Conservation (phyloP, 2,888 invertebrate species). For the Orchesella flavescens region DNA sequence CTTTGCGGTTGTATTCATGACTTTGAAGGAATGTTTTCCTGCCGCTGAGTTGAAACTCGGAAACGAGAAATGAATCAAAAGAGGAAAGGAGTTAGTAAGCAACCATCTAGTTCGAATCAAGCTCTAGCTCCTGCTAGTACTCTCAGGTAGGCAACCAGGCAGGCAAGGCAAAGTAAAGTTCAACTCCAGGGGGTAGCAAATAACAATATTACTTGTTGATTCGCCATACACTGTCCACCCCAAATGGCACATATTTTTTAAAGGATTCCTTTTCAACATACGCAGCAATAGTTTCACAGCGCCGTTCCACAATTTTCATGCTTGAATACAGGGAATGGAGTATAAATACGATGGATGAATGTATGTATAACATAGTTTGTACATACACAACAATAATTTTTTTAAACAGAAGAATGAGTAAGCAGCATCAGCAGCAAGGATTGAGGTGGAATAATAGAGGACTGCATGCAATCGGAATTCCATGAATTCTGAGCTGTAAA, state of each 20-base stretch:
- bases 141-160: slow-evolving; percentile 20
- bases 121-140: slow-evolving; percentile 9
- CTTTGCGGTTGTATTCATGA: not conserved
- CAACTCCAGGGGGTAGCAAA: slow-evolving; percentile 59
- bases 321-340: slow-evolving; percentile 24
- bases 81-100: not conserved
- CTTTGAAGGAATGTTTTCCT: not conserved
- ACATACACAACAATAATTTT: not conserved
- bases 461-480: slow-evolving; percentile 1
- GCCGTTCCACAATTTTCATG: slow-evolving; percentile 47
- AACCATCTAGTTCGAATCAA: no score
- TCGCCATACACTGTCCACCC: slow-evolving; percentile 47
- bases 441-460: not conserved
- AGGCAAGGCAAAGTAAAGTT: slow-evolving; percentile 45
- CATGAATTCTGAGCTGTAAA: slow-evolving; percentile 5
- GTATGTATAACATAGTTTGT: not conserved
- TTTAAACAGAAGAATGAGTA: not conserved
- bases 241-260: slow-evolving; percentile 18
- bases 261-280: slow-evolving; percentile 13
- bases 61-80: slow-evolving; percentile 6
- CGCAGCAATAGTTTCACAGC: slow-evolving; percentile 44
- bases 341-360: slow-evolving; percentile 26
- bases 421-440: no score
- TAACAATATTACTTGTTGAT: slow-evolving; percentile 57
- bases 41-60: not conserved